These are phyloP conservation scores for Drosophila kohkoa DNA, from an alignment of 1,140 invertebrate genomes.

Conservation along the genomic window DNA sequence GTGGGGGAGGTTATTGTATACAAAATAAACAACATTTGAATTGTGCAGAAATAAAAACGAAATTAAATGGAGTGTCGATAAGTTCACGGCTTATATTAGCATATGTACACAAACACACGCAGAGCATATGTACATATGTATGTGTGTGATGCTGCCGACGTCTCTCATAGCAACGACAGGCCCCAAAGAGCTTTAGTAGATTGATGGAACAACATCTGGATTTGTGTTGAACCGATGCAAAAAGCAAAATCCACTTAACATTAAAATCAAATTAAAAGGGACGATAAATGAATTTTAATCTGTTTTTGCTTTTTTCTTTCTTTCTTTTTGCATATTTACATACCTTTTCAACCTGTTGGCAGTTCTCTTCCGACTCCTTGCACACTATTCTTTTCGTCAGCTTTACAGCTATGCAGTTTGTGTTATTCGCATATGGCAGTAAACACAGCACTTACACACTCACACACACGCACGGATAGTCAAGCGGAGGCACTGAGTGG, in stretches of 20 bases:
- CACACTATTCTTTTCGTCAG: conserved; percentile 22
- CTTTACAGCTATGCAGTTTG: conserved; percentile 55
- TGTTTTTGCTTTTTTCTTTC: conserved; percentile 14
- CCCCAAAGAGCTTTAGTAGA: background rate
- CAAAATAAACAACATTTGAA: conserved; percentile 71
- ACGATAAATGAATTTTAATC: conserved; percentile 29
- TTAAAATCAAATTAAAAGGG: conserved; percentile 15
- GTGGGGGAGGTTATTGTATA: conserved; percentile 37
- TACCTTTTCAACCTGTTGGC: conserved; percentile 13
- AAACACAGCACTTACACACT: conserved; percentile 28
- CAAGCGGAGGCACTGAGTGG: conserved; percentile 4
- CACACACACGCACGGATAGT: conserved; percentile 10
- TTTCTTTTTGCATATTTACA: background rate
- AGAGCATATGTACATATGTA: background rate
- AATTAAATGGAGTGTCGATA: conserved; percentile 79
- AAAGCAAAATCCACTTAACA: conserved; percentile 24
- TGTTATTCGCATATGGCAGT: conserved; percentile 31
- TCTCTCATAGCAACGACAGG: background rate
- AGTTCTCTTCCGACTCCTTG: background rate
- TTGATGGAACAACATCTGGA: conserved; percentile 19
- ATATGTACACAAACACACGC: background rate
- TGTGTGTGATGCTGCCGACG: background rate
- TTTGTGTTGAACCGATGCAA: conserved; percentile 1
- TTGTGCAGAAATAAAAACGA: conserved; percentile 72
- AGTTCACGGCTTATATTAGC: conserved; percentile 59